Conservation (phyloP, 2,113 vertebrate species). For the Rhinopomastus cyanomelas region DNA sequence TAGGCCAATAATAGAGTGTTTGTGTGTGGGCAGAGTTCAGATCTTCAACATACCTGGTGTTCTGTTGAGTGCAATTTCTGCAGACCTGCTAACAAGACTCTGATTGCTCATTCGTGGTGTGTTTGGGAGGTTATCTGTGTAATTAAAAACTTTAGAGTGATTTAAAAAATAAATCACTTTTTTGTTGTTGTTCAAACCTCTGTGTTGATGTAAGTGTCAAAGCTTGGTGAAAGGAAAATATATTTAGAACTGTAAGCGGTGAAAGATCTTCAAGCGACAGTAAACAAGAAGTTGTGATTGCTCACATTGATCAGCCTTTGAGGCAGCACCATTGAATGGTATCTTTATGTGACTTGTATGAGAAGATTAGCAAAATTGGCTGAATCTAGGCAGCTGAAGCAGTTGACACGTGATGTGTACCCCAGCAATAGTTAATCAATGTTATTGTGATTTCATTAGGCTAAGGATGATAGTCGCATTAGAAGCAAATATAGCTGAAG, state of each 20-base stretch:
- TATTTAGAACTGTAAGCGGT: not conserved
- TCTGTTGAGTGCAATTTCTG: not conserved
- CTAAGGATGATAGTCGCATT: not conserved
- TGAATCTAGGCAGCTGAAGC: not conserved
- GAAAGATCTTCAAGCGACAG: not conserved
- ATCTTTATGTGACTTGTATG: not conserved
- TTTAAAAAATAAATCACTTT: not conserved
- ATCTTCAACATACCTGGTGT: not conserved
- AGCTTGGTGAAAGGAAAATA: not conserved
- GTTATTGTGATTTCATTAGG: not conserved
- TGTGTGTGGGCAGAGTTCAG: not conserved
- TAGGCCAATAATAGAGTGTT: not conserved
- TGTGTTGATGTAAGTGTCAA: not conserved
- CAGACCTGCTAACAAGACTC: not conserved
- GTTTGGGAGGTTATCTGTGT: not conserved
- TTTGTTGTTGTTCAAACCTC: not conserved
- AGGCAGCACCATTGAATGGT: not conserved
- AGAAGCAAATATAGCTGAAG: not conserved
- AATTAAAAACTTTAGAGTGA: not conserved
- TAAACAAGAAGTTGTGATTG: not conserved
- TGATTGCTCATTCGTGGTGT: not conserved
- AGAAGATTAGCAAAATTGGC: not conserved
- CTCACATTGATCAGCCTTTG: not conserved
- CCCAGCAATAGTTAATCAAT: not conserved
- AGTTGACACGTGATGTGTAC: not conserved